Percentiles rank a stretch among this genome's conserved stretches.
These are phyloP conservation scores for Neosalanx taihuensis DNA, from an alignment of 2,797 vertebrate species.

Conservation along the genomic window DNA sequence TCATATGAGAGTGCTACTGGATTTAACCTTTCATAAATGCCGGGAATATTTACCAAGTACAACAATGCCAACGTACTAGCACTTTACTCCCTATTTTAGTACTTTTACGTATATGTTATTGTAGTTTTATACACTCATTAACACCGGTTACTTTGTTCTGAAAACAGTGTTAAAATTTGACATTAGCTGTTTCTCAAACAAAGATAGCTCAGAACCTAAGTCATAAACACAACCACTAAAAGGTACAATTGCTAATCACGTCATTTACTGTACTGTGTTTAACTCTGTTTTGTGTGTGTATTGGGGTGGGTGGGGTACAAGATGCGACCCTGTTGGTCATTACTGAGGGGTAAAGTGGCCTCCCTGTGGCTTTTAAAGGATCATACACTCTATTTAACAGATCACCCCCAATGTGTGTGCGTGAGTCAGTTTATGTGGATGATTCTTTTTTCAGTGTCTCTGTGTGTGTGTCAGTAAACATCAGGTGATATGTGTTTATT, in stretches of 20 bases:
- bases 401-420: not conserved
- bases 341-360: conserved; percentile 28
- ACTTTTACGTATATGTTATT: conserved; percentile 44
- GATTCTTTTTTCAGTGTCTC: not conserved
- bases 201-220: conserved; percentile 11
- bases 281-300: conserved; percentile 1
- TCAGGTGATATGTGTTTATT: conserved; percentile 51
- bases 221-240: conserved; percentile 43
- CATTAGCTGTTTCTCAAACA: conserved; percentile 39
- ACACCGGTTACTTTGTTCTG: conserved; percentile 17
- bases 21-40: no score
- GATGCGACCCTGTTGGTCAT: conserved; percentile 15
- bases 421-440: conserved; percentile 11
- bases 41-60: not conserved
- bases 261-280: conserved; percentile 19
- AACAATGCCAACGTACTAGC: not conserved
- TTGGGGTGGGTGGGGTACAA: not conserved
- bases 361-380: conserved; percentile 33
- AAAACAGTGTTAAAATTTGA: conserved; percentile 16
- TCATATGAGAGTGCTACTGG: no score
- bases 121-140: conserved; percentile 34
- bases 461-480: conserved; percentile 45
- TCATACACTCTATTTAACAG: conserved; percentile 28
- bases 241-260: conserved; percentile 31
- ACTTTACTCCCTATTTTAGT: conserved; percentile 15